Evolutionary conservation across 1,140 invertebrate species (phyloP).

Genomic region (Oscheius sp.): DNA sequence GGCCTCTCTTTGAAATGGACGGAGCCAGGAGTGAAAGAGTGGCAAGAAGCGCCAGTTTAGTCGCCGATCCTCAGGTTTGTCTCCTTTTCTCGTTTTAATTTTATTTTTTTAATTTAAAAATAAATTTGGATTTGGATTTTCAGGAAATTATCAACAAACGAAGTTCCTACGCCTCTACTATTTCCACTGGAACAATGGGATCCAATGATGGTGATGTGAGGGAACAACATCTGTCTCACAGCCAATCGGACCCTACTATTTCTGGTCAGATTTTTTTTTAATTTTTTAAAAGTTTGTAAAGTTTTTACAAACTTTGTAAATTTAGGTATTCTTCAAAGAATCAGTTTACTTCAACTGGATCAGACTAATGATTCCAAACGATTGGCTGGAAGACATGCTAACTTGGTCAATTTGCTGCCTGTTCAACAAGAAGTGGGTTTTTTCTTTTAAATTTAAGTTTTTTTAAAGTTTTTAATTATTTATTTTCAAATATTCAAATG

Average conservation of each 20-base stretch:
- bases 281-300: not conserved
- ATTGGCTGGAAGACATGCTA: conserved; percentile 13
- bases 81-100: not conserved
- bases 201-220: conserved; percentile 19
- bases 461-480: not conserved
- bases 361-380: conserved; percentile 29
- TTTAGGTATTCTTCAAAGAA: conserved; percentile 24
- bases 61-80: conserved; percentile 21
- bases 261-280: not conserved
- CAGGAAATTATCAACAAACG: conserved; percentile 8
- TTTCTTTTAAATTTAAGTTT: not conserved
- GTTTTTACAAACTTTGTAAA: conserved; percentile 23
- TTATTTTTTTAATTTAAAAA: not conserved
- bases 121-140: not conserved
- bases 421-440: conserved; percentile 13
- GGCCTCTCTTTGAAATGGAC: conserved; percentile 39
- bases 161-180: conserved; percentile 11
- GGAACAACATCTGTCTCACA: conserved; percentile 26
- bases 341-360: conserved; percentile 22
- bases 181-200: conserved; percentile 18
- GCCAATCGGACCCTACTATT: conserved; percentile 14
- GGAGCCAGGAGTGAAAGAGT: conserved; percentile 13
- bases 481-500: not conserved
- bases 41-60: conserved; percentile 29
- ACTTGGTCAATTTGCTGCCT: conserved; percentile 24